Evolutionary conservation across 1,140 invertebrate genomes (phyloP).

Genomic region (Caenorhabditis inopinata): DNA sequence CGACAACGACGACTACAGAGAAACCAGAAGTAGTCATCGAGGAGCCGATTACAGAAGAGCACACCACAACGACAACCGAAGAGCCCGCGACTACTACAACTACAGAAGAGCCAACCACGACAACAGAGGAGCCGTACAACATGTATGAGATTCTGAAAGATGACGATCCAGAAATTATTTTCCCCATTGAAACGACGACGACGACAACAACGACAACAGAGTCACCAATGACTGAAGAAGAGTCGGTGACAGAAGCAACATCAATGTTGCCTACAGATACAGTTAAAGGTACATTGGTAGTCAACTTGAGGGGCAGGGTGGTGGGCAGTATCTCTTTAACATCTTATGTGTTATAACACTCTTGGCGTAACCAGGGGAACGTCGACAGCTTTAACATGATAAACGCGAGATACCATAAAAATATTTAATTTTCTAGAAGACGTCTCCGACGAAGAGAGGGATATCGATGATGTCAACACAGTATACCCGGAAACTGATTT

Average conservation of each 20-base stretch:
- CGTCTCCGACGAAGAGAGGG: neutral
- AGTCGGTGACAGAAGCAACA: neutral
- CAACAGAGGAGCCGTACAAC: constrained; percentile 9
- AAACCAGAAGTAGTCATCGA: neutral
- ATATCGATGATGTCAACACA: neutral
- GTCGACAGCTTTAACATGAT: too few relatives aligned
- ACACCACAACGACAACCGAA: constrained; percentile 19
- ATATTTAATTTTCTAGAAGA: neutral
- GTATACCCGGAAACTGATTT: neutral
- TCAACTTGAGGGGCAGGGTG: too few relatives aligned
- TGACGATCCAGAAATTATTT: neutral
- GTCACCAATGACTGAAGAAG: neutral
- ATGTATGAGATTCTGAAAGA: constrained; percentile 4
- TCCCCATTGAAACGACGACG: neutral
- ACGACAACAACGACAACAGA: neutral
- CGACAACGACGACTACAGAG: neutral
- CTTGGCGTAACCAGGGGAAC: too few relatives aligned
- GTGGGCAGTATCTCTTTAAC: too few relatives aligned
- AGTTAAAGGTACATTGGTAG: neutral
- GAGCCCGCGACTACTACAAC: constrained; percentile 18
- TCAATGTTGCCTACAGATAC: neutral
- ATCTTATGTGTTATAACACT: too few relatives aligned
- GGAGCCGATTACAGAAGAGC: neutral
- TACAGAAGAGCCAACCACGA: neutral
- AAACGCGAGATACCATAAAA: too few relatives aligned